Percentiles rank a stretch among this genome's conserved stretches.
Conservation (phyloP, 2,113 vertebrate species). For the Mustelus asterias region DNA sequence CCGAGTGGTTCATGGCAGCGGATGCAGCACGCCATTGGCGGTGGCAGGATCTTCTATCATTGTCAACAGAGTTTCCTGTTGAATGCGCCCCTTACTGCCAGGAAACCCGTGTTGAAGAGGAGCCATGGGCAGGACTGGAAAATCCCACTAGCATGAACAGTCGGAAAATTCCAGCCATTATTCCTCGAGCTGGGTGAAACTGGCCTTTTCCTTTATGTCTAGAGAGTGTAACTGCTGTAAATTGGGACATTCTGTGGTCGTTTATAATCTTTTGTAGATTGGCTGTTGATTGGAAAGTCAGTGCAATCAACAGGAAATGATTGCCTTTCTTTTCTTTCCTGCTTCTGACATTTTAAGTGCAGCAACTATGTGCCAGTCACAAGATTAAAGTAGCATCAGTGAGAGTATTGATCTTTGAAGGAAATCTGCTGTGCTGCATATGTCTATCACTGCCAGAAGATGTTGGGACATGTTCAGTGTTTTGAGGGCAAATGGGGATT, state of each 20-base stretch:
- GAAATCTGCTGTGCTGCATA: neutral
- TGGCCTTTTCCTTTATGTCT: neutral
- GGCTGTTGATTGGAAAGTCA: neutral
- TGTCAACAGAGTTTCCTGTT: too few species aligned
- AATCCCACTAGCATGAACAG: too few species aligned
- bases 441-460: neutral
- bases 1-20: too few species aligned
- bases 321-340: neutral
- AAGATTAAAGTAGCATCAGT: neutral
- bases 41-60: too few species aligned
- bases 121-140: too few species aligned
- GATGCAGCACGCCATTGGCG: too few species aligned
- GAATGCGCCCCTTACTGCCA: too few species aligned
- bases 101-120: too few species aligned
- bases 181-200: neutral
- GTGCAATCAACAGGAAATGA: neutral
- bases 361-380: neutral
- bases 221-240: neutral
- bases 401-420: neutral
- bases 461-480: neutral
- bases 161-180: neutral
- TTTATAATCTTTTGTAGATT: neutral
- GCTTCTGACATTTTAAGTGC: neutral
- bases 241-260: neutral
- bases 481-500: neutral